Evolutionary conservation across 2,888 invertebrate species (phyloP).

Genomic region (Lycaena phlaeas): DNA sequence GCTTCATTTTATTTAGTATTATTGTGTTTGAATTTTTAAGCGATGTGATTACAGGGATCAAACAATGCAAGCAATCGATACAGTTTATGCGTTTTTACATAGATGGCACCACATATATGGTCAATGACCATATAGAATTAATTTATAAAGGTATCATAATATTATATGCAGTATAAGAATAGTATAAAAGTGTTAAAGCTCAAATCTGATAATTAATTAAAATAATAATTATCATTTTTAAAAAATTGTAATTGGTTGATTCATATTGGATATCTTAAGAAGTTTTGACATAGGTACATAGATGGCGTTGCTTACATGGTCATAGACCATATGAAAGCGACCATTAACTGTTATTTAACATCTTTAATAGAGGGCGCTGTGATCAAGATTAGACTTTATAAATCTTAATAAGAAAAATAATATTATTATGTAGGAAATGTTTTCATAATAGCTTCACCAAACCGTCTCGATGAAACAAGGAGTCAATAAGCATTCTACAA

Average conservation of each 20-base stretch:
- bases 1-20: background rate
- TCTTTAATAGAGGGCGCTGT: constrained; percentile 18
- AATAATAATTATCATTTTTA: background rate
- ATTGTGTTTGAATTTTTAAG: background rate
- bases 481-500: no score
- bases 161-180: background rate
- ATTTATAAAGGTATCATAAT: background rate
- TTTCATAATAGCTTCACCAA: no score
- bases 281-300: constrained; percentile 5
- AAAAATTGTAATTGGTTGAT: background rate
- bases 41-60: background rate
- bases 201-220: background rate
- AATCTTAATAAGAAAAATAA: no score
- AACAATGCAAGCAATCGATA: constrained; percentile 21
- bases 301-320: constrained; percentile 20
- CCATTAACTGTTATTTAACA: constrained; percentile 3
- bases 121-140: constrained; percentile 22
- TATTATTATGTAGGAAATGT: no score
- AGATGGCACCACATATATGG: constrained; percentile 33
- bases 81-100: constrained; percentile 19
- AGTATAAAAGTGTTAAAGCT: background rate
- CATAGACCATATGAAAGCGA: constrained; percentile 17
- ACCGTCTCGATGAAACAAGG: no score
- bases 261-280: background rate
- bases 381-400: no score